Base-by-base conservation (phyloP, 2,888 invertebrate genomes). In the Eristalis pertinax region DNA sequence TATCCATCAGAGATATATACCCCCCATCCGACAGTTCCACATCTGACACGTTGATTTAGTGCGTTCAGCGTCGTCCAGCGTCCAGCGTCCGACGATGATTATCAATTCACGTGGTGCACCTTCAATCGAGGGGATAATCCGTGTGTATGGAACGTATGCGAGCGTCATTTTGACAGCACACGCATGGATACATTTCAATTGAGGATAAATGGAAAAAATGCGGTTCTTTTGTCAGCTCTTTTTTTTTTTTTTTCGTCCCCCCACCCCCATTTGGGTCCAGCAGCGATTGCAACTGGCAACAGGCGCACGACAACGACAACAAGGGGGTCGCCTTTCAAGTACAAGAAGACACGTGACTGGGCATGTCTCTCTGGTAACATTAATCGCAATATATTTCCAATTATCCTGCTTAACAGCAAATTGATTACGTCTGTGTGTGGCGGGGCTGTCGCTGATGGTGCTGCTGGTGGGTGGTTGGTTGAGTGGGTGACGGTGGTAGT, bases 301-400 rank as follows among this genome's bases (percentile, higher is more conserved):
- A 78, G 77, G 78, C 65, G 26, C 19, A 38, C 11, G 29, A 19
- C 24, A 41, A 56, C 24, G 19, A 10, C 43, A 76, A 58, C 70
- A 81, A 26, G 72, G 38, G 81, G 77, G 24, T 68, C 69, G 35
- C 62, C 76, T 77, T 84, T 22, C 68, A 70, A 72, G 56, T 50
- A 32, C 8, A 35, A 38, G 29, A 76, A 77, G 87, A 84, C 87
- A 87, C 87, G 87, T 87, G 87, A 80, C 87, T 84, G 79, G 79
- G 76, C 87, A 84, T 83, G 87, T 87, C 87, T 87, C 87, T 84
- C 75, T 87, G 84, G 87, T 84, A 87, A 87, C 87, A 87, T 87
- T 87, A 80, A 84, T 87, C 79, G 84, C 87, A 87, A 87, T 87
- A 87, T 84, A 87, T 87, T 87, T 87, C 84, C 87, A 87, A 87